Base-by-base conservation (phyloP, 2,113 vertebrate species). In the Polypterus bichir region DNA sequence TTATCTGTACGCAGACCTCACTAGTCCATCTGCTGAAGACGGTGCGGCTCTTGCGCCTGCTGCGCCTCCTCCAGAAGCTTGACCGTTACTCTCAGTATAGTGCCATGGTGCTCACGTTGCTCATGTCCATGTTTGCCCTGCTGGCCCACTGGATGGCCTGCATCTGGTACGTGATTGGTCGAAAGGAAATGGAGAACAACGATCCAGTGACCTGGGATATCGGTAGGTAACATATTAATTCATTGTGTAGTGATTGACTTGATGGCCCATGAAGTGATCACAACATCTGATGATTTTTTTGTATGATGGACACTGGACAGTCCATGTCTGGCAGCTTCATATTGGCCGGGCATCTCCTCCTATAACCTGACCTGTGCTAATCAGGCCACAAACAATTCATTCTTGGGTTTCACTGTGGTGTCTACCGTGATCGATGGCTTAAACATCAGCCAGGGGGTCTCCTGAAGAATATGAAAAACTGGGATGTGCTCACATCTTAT, bases 81-180 rank as follows among this genome's bases (percentile, higher is more conserved):
- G 91, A 94, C 58, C 86, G 92, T 2, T 93, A 93, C 76, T 94
- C 91, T 0, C 92, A 94, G 83, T 92, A 93, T 86, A 92, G 92
- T 3, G 87, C 91, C 5, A 88, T 93, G 84, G 91, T 94, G 62
- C 87, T 94, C 53, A 92, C 92, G 0, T 81, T 94, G 59, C 89
- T 93, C 59, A 93, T 91, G 90, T 92, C 89, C 44, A 88, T 90
- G 76, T 94, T 94, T 4, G 91, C 88, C 0, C 82, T 94, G 71
- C 81, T 94, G 62, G 92, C 92, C 3, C 92, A 94, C 76, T 94
- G 91, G 91, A 86, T 94, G 86, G 91, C 92, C 5, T 94, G 91
- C 46, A 78, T 90, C 68, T 94, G 92, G 92, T 94, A 93, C 5
- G 76, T 93, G 74, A 92, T 94, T 5, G 91, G 92, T 54, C 88